Percentiles rank a stretch among this genome's conserved stretches.
Conservation (phyloP, 92 coral and sea anemone genomes). For the Palythoa caribaeorum region DNA sequence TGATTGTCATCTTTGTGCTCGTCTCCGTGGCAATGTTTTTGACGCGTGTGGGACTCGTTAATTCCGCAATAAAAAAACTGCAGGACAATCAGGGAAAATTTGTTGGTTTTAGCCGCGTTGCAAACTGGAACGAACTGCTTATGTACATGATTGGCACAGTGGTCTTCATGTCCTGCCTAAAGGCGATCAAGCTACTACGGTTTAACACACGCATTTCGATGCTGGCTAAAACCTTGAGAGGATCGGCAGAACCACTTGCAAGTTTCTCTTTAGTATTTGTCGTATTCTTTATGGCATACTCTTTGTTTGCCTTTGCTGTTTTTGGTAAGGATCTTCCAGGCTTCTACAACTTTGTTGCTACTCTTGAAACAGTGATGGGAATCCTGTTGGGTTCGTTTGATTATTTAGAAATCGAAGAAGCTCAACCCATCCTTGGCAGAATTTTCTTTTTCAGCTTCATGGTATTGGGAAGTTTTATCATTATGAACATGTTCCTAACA, state of each 20-base stretch:
- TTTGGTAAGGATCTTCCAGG: slow-evolving; percentile 80
- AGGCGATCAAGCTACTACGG: slow-evolving; percentile 85
- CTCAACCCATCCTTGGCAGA: slow-evolving; percentile 86
- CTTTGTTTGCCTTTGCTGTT: slow-evolving; percentile 86
- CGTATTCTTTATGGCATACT: slow-evolving; percentile 85
- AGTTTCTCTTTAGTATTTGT: slow-evolving; percentile 88
- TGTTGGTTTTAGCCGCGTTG: slow-evolving; percentile 87
- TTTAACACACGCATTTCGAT: slow-evolving; percentile 86
- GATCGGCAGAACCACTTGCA: slow-evolving; percentile 87
- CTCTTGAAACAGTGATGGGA: slow-evolving; percentile 89
- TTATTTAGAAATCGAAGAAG: slow-evolving; percentile 70
- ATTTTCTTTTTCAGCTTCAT: slow-evolving; percentile 87
- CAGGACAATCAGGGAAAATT: slow-evolving; percentile 68
- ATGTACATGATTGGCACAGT: slow-evolving; percentile 83
- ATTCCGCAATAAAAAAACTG: slow-evolving; percentile 65
- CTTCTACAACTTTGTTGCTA: slow-evolving; percentile 78
- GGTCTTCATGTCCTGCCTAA: slow-evolving; percentile 88
- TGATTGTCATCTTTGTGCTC: slow-evolving; percentile 74
- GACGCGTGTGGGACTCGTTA: slow-evolving; percentile 78
- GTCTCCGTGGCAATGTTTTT: slow-evolving; percentile 86
- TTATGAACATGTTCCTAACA: slow-evolving; percentile 92
- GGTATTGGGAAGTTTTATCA: slow-evolving; percentile 90
- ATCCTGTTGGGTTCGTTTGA: slow-evolving; percentile 91
- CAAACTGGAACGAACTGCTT: slow-evolving; percentile 87
- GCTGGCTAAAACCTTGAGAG: slow-evolving; percentile 83